Conservation (phyloP, 2,888 invertebrate genomes). For the Macrosoma leucophasiata region DNA sequence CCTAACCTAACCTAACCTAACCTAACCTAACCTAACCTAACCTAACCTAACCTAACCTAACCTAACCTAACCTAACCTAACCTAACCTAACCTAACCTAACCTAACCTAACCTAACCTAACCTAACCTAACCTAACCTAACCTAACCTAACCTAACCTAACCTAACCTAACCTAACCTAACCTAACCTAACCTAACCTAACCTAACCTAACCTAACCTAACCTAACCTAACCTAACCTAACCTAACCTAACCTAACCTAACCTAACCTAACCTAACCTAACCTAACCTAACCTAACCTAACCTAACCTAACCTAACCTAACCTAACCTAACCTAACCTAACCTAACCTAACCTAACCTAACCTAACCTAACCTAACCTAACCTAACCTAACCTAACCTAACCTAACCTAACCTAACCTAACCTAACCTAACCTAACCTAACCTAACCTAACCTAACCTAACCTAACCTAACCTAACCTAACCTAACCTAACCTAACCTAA, state of each 20-base stretch:
- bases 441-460: slow-evolving; percentile 20
- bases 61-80: slow-evolving; percentile 24
- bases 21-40: slow-evolving; percentile 23
- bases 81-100: slow-evolving; percentile 24
- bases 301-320: slow-evolving; percentile 20
- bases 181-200: slow-evolving; percentile 23
- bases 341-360: slow-evolving; percentile 9
- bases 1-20: slow-evolving; percentile 19
- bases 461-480: slow-evolving; percentile 26
- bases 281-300: slow-evolving; percentile 18
- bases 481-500: slow-evolving; percentile 20
- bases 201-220: slow-evolving; percentile 21
- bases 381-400: slow-evolving; percentile 20
- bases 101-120: slow-evolving; percentile 25
- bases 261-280: slow-evolving; percentile 22
- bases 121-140: slow-evolving; percentile 22
- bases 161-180: slow-evolving; percentile 20
- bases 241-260: slow-evolving; percentile 26
- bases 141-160: slow-evolving; percentile 20
- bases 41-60: slow-evolving; percentile 24
- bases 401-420: slow-evolving; percentile 23
- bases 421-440: slow-evolving; percentile 23
- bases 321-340: slow-evolving; percentile 23
- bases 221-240: slow-evolving; percentile 25
- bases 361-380: slow-evolving; percentile 14